These are phyloP conservation scores for Callorhinus ursinus DNA, from an alignment of 2,113 vertebrate species.

Conservation along the genomic window DNA sequence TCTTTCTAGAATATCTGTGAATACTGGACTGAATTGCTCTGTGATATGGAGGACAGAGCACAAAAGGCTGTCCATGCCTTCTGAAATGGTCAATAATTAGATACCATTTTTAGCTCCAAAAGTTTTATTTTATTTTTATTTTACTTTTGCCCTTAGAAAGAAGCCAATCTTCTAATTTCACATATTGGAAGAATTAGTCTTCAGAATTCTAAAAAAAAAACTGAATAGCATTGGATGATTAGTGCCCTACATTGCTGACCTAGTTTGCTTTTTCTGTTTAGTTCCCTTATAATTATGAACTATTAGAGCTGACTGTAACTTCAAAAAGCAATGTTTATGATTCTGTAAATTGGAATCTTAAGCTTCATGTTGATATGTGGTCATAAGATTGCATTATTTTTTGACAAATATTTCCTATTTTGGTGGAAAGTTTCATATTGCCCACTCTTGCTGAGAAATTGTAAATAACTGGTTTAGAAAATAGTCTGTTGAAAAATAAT, in stretches of 20 bases:
- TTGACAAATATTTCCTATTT: slow-evolving; percentile 52
- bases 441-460: slow-evolving; percentile 43
- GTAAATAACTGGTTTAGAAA: slow-evolving; percentile 54
- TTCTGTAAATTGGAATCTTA: slow-evolving; percentile 55
- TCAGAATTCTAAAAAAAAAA: slow-evolving; percentile 48
- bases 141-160: slow-evolving; percentile 36
- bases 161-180: slow-evolving; percentile 6
- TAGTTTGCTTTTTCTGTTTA: slow-evolving; percentile 54
- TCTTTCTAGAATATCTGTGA: neutral
- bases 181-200: slow-evolving; percentile 54
- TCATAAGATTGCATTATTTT: slow-evolving; percentile 52
- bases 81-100: neutral
- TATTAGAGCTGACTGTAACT: slow-evolving; percentile 12
- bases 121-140: slow-evolving; percentile 25
- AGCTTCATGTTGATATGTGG: neutral
- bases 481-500: neutral
- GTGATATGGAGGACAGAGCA: neutral
- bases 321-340: slow-evolving; percentile 49
- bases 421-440: slow-evolving; percentile 38
- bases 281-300: slow-evolving; percentile 63
- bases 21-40: neutral
- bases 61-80: neutral
- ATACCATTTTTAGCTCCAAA: neutral
- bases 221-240: slow-evolving; percentile 1
- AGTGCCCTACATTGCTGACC: slow-evolving; percentile 62